Evolutionary conservation across 2,797 vertebrate genomes (phyloP), one percentile per base, ranked within the genome.

Genomic region (Valencia hispanica): DNA sequence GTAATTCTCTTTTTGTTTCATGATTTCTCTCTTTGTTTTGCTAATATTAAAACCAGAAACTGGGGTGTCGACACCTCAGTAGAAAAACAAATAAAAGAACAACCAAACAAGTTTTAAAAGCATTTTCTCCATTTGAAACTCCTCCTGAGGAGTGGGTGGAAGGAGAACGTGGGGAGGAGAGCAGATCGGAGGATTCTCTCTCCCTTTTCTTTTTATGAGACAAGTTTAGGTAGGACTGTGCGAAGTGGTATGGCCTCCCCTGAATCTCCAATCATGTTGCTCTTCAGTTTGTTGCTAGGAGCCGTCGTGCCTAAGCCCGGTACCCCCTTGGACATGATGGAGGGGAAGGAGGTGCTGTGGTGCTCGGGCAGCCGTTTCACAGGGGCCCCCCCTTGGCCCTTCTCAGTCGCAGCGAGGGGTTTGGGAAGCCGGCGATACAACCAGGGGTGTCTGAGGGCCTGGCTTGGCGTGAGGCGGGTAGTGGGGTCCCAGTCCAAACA

Each of bases 401-500:
- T 98, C 74, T 98, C 97, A 4, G 95, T 95, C 32, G 89, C 70
- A 8, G 91, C 74, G 18, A 95, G 79, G 1, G 97, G 94, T 81
- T 97, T 98, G 87, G 97, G 96, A 7, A 93, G 78, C 82, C 97
- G 95, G 57, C 96, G 98, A 85, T 96, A 97, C 83, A 99, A 95
- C 98, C 98, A 99, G 7, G 97, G 96, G 91, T 99, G 98, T 78
- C 97, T 94, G 77, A 99, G 94, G 8, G 98, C 98, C 91, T 98
- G 97, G 83, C 93, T 92, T 0, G 98, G 98, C 1, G 97, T 99
- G 93, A 99, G 94, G 75, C 98, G 97, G 1, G 94, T 90, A 0
- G 95, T 87, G 20, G 98, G 96, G 75, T 99, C 98, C 98, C 98
- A 99, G 87, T 97, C 97, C 92, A 99, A 95, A 93, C 98, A 99